Base-by-base conservation (phyloP, 1,140 invertebrate species). In the Drosophila kanapiae region DNA sequence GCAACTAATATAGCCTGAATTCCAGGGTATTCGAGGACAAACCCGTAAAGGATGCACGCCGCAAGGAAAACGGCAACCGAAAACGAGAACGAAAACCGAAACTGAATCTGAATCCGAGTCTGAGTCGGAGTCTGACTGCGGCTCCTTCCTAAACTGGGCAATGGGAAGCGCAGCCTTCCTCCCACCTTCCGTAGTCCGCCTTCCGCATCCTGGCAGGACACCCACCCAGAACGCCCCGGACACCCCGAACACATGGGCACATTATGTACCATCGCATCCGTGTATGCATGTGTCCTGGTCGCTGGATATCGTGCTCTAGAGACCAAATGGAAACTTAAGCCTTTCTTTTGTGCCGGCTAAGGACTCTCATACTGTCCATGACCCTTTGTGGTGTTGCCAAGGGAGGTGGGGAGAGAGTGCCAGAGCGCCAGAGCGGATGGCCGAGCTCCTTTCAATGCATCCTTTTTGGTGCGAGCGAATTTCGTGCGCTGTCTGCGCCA, bases 251-350 rank as follows among this genome's bases (percentile, higher is more conserved):
- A 64, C 65, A 79, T 48, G 68, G 16, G 43, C 60, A 78, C 42
- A 54, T 49, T 71, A 40, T 63, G 48, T 51, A 40, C 59, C 53
- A 56, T 37, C 35, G 18, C 33, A n/a, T 5, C 14, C 43, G 33
- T 42, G 4, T 29, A 14, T 27, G 27, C 31, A 48, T 33, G 61
- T 43, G 76, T 80, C 71, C 83, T 80, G 67, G 69, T 56, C 67
- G 77, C 65, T 84, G 84, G 76, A 90, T 90, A 90, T 90, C 85
- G 85, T 90, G 85, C 85, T 90, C 85, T 91, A 90, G 86, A 91
- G 86, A 91, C 86, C 86, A 91, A 91, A 91, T 91, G 86, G 86
- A 91, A 91, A 91, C 86, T 91, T 91, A 91, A 91, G 86, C 86
- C 86, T 91, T 91, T 91, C 86, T 86, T 91, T 91, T 90, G 86